Base-by-base conservation (phyloP, 2,113 vertebrate species). In the Lagopus muta region DNA sequence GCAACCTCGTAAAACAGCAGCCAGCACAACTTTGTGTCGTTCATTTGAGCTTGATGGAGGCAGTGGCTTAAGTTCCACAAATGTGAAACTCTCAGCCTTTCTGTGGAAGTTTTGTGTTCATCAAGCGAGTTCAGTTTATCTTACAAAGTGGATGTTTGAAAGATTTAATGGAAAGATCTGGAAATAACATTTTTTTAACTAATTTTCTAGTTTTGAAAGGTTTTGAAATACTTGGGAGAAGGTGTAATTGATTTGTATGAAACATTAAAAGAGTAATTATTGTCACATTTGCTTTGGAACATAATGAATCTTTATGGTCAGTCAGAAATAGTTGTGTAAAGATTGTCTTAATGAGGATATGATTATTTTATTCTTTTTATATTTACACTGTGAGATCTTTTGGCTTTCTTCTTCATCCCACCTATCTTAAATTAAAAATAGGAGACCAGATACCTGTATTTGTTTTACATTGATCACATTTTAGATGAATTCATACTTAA, bases 241-340 rank as follows among this genome's bases (percentile, higher is more conserved):
- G 40, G 13, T 74, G 32, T 88, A 89, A 55, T 62, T 61, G 48
- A 78, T 94, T 90, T 69, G 34, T 82, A 66, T 54, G 50, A 71
- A 93, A 78, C 45, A 43, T 92, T 94, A 82, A 95, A 94, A 48
- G 9, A 55, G 71, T 66, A 9, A 55, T 65, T 85, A 94, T 88
- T 95, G 55, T 93, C 92, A 88, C 80, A 69, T 95, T 96, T 87
- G 71, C 43, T 89, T 92, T 81, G 86, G 81, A 96, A 93, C 89
- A 43, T 93, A 85, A 65, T 25, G 54, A 79, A 92, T 89, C 78
- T 92, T 87, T 93, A 71, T 61, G 72, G 62, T 95, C 58, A 80
- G 36, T 64, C 25, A 84, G 48, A 87, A 92, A 42, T 92, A 72
- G 32, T 86, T 81, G 36, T 7, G 2, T 92, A 87, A 95, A 96